Base-by-base conservation (phyloP, 2,113 vertebrate genomes). In the Gallinago paraguaiae region DNA sequence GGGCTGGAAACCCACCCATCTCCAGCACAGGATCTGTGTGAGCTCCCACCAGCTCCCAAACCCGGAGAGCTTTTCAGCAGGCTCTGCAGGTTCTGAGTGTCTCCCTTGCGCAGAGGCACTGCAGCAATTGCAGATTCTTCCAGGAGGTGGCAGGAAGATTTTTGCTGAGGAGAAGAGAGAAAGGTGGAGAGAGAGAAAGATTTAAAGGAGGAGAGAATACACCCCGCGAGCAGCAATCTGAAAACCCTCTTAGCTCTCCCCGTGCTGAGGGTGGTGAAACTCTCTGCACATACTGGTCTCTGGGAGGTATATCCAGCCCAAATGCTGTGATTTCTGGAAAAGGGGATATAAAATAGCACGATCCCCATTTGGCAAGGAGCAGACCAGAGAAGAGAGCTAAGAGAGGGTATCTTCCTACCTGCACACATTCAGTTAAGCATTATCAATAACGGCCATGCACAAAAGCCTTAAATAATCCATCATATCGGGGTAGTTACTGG, bases 121-220 rank as follows among this genome's bases (percentile, higher is more conserved):
- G 75, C 85, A 91, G 96, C 90, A 95, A 39, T 93, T 90, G 87
- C 85, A n/a, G 68, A 39, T 59, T 33, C 82, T 82, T 91, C 96
- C 95, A 96, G 95, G 90, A 96, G 94, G 93, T 96, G 93, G 93
- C 93, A 94, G 82, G 75, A 94, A 82, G 53, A 88, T 71, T 96
- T 93, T 88, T 75, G 79, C 45, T 10, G n/a, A 76, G 11, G n/a
- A 86, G 41, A 51, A 82, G 59, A 64, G 28, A 31, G 22, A 31
- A 90, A 84, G 27, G 28, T 20, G 57, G 41, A 37, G 3, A 4
- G 64, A 71, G 45, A 43, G 1, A 45, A 41, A 48, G 64, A 31
- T 63, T 54, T 22, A 51, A 63, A 86, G 63, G 54, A 59, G n/a
- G 39, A 51, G 86, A 82, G 54, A 57, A 65, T 41, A 10, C 31